Base-by-base conservation (phyloP, 2,113 vertebrate genomes). In the Sander vitreus region DNA sequence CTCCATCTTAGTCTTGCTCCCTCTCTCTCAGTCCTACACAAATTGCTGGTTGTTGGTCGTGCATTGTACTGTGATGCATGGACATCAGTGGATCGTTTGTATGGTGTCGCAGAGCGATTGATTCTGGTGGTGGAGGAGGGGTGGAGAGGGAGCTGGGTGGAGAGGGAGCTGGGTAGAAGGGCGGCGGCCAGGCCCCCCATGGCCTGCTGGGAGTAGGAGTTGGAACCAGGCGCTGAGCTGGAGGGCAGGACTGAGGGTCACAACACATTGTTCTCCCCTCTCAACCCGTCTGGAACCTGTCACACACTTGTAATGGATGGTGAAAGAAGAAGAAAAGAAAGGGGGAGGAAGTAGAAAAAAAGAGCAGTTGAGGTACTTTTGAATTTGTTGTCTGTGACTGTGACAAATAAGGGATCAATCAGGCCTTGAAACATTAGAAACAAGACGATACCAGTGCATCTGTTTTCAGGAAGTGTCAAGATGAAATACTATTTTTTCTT, bases 201-300 rank as follows among this genome's bases (percentile, higher is more conserved):
- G 88, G 96, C 94, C 95, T 96, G 84, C 83, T 95, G 95, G 92
- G 93, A 96, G 93, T 91, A 84, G 90, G 94, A 92, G 89, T 77
- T 36, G 91, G 90, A 95, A 94, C 93, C 94, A 94, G 94, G 79
- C 90, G 91, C 93, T 1, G n/a, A 95, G 93, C 93, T 91, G 88
- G 83, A 93, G 93, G 91, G 94, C 81, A 92, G 91, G 87, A 93
- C 85, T 27, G 87, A 94, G 95, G 96, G 96, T 96, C 96, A 97
- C 89, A 95, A 87, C 93, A 92, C 95, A 94, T 95, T 95, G 94
- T 95, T 93, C 91, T 88, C 90, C 86, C 68, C 84, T 90, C 86
- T 79, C 83, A 85, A 63, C 84, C 90, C 89, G 91, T 92, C 92
- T 90, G 91, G 84, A 89, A 88, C 86, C 92, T 90, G 91, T 94